phyloP scores from a whole-genome alignment of 2,797 vertebrate genomes.

The Falco columbarius region DNA sequence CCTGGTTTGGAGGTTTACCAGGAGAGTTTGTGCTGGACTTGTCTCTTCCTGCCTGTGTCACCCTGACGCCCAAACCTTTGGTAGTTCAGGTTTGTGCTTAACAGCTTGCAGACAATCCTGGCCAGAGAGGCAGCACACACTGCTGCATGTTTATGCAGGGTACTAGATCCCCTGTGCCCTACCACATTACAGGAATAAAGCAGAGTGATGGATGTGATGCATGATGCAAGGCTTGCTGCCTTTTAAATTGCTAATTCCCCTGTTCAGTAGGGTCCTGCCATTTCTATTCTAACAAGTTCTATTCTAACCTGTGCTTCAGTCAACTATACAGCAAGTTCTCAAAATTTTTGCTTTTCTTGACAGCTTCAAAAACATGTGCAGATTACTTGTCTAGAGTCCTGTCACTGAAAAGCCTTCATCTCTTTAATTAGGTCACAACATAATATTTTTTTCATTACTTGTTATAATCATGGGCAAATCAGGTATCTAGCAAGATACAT shows the following conservation, averaged over 20 bases:
- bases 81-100: background rate
- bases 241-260: background rate
- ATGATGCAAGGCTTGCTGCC: background rate
- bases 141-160: background rate
- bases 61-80: background rate
- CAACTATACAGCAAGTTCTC: background rate
- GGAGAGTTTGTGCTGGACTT: background rate
- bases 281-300: background rate
- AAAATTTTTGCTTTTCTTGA: background rate
- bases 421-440: background rate
- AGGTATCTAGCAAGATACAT: background rate
- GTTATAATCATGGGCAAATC: background rate
- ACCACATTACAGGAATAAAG: background rate
- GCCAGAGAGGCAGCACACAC: background rate
- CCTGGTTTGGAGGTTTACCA: background rate
- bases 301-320: background rate
- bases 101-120: background rate
- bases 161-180: too few relatives aligned
- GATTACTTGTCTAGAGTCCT: background rate
- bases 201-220: background rate
- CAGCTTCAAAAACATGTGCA: background rate
- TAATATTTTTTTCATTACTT: background rate
- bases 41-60: background rate
- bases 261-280: accelerated
- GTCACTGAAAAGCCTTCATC: background rate